Evolutionary conservation across 2,888 invertebrate species (phyloP), one percentile per base, ranked within the genome.

Genomic region (Cerastis leucographa): DNA sequence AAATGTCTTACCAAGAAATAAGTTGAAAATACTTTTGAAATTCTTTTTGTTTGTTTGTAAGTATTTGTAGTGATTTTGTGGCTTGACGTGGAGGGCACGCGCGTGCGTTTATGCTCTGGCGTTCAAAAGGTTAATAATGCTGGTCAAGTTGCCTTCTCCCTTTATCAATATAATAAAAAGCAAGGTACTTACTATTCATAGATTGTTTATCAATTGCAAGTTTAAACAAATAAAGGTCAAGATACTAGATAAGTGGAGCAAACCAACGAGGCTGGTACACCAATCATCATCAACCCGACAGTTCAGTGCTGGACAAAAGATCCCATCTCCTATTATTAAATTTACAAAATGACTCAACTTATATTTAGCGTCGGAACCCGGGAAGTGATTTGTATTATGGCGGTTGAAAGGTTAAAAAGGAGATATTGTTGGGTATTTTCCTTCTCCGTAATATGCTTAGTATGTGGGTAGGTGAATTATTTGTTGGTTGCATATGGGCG

Each of bases 331-430:
- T 69, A 65, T 81, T 73, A 71, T 85, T 73, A 64, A 74, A 70
- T 80, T 67, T 76, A 76, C 25, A 70, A 67, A 85, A 73, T 61
- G 42, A 51, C 59, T 54, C 25, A 64, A 19, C 51, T 61, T 73
- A 76, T 59, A 74, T 74, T 82, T 76, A 59, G 67, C 85, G 51
- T 14, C 22, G 46, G n/a, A 49, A 62, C 76, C 70, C 85, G 51
- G 74, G 49, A 70, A 85, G 67, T 81, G 85, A 81, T 83, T 85
- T 76, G 72, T 83, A 73, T 71, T 61, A 85, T 73, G 59, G 59
- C 81, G 85, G 83, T 68, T 81, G 49, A 74, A 71, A 81, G 85
- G 81, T 76, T 81, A 81, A 85, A 79, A 68, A 64, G 67, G 67
- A 76, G 67, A 61, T 54, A 49, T 73, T 40, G 67, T 61, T 40